Evolutionary conservation across 2,888 invertebrate species (phyloP).

Genomic region (Stomorhina lunata): DNA sequence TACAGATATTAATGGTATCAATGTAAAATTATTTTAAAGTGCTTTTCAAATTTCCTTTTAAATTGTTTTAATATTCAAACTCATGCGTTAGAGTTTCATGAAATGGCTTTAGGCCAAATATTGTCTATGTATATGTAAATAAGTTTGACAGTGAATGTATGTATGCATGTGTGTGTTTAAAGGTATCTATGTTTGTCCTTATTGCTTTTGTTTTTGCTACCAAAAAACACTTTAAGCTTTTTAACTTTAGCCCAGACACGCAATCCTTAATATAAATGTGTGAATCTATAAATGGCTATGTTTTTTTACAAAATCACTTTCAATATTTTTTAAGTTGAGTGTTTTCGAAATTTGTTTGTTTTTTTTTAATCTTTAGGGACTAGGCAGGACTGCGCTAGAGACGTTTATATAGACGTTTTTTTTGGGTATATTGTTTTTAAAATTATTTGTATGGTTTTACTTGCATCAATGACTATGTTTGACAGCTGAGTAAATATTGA

Average conservation of each 20-base stretch:
- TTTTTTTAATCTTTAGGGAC: too few relatives aligned
- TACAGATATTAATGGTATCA: too few relatives aligned
- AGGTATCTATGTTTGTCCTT: neutral
- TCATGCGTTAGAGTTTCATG: neutral
- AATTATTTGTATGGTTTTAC: neutral
- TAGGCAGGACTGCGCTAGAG: too few relatives aligned
- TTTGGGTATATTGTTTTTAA: neutral
- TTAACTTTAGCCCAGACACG: conserved; percentile 15
- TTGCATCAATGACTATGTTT: neutral
- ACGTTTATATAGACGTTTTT: neutral
- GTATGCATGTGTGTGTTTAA: neutral
- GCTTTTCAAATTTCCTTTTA: neutral
- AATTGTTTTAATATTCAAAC: conserved; percentile 10
- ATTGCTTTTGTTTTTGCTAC: neutral
- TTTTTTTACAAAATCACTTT: neutral
- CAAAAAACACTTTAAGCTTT: conserved; percentile 14
- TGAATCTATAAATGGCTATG: too few relatives aligned
- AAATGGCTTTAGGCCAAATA: neutral
- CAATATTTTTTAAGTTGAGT: neutral
- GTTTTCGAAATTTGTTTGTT: neutral
- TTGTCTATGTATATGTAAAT: neutral
- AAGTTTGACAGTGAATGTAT: neutral
- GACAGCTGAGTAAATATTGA: neutral
- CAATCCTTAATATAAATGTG: neutral
- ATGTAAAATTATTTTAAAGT: neutral